phyloP scores from a whole-genome alignment of 2,888 invertebrate genomes.

The Galeopsomyia nigrocyanea region DNA sequence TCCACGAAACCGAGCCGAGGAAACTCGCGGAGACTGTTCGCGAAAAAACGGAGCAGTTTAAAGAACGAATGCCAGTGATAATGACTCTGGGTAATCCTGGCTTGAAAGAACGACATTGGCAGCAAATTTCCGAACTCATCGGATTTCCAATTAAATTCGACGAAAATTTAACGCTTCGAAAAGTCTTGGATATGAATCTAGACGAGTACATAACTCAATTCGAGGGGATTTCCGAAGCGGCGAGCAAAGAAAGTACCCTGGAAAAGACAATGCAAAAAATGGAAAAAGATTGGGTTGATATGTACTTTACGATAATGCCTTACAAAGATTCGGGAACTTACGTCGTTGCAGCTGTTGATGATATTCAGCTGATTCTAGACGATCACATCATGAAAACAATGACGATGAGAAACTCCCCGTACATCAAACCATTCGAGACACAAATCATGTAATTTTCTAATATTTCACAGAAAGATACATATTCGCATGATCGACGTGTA shows the following conservation, averaged over 20 bases:
- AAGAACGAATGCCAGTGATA: constrained; percentile 87
- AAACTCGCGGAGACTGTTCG: constrained; percentile 79
- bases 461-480: too few relatives aligned
- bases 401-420: constrained; percentile 97
- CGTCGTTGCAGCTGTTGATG: constrained; percentile 91
- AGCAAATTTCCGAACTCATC: constrained; percentile 91
- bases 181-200: constrained; percentile 88
- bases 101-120: constrained; percentile 93
- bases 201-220: constrained; percentile 88
- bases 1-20: constrained; percentile 82
- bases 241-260: constrained; percentile 93
- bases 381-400: constrained; percentile 97
- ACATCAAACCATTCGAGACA: constrained; percentile 93
- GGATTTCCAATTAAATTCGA: constrained; percentile 90
- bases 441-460: constrained; percentile 75
- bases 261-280: constrained; percentile 91
- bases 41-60: constrained; percentile 87
- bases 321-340: constrained; percentile 92
- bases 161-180: constrained; percentile 84
- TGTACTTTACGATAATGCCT: constrained; percentile 80
- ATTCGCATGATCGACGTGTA: background rate
- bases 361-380: constrained; percentile 92
- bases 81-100: constrained; percentile 95
- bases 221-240: constrained; percentile 92
- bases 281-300: constrained; percentile 90